Evolutionary conservation across 2,113 vertebrate genomes (phyloP).

Genomic region (Columba livia): DNA sequence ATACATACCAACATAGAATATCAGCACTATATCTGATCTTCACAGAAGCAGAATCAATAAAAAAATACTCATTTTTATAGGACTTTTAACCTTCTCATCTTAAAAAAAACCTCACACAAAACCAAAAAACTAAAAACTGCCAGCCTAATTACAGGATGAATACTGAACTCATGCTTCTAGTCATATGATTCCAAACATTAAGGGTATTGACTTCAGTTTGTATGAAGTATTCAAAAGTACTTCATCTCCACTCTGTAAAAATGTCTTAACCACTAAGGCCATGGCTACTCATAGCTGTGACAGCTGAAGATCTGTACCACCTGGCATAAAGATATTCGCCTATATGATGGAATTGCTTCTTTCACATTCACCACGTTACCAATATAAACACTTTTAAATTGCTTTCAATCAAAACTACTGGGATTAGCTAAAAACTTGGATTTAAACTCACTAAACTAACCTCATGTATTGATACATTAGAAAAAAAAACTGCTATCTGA

Average conservation of each 20-base stretch:
- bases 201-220: not conserved
- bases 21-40: not conserved
- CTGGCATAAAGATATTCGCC: not conserved
- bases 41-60: not conserved
- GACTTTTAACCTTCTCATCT: not conserved
- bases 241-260: not conserved
- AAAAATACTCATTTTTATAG: not conserved
- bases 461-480: not conserved
- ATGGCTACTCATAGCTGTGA: not conserved
- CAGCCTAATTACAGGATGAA: not conserved
- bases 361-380: not conserved
- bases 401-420: not conserved
- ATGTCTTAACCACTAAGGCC: not conserved
- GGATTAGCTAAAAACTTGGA: not conserved
- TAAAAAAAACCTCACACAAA: not conserved
- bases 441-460: not conserved
- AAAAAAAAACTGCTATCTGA: not conserved
- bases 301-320: not conserved
- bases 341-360: not conserved
- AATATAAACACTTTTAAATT: not conserved
- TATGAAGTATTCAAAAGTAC: not conserved
- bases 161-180: not conserved
- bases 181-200: constrained; percentile 41
- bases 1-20: not conserved
- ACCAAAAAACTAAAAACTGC: not conserved